Conservation (phyloP, 2,888 invertebrate genomes). For the Lasioglossum leucozonium region DNA sequence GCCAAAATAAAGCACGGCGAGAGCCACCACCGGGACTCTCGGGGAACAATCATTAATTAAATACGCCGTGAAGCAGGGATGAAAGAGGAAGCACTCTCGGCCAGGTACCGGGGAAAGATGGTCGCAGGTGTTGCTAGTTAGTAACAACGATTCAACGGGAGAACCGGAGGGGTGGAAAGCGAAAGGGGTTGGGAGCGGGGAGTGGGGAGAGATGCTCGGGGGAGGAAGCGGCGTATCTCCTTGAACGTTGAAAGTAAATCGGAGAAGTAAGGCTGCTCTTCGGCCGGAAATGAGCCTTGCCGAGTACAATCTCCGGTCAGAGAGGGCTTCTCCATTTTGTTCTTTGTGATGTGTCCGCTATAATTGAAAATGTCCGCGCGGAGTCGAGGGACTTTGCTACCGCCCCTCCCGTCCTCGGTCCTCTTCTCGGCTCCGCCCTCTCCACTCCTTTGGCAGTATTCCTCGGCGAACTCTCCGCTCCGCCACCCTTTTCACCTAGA, state of each 20-base stretch:
- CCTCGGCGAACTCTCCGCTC: constrained; percentile 3
- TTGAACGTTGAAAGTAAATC: constrained; percentile 57
- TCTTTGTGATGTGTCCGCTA: constrained; percentile 53
- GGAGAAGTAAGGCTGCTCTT: constrained; percentile 45
- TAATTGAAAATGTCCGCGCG: constrained; percentile 62
- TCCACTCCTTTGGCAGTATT: not conserved
- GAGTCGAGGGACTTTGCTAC: constrained; percentile 17
- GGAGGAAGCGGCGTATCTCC: constrained; percentile 30
- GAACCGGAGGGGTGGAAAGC: not conserved
- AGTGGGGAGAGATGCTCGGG: not conserved
- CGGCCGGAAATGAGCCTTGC: constrained; percentile 62
- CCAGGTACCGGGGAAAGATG: constrained; percentile 53
- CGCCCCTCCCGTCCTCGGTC: not conserved
- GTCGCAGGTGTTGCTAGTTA: constrained; percentile 63
- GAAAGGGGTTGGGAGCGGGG: not conserved
- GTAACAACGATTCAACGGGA: constrained; percentile 43
- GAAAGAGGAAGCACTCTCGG: constrained; percentile 39
- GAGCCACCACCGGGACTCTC: constrained; percentile 25
- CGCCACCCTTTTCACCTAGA: constrained; percentile 6
- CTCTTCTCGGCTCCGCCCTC: not conserved
- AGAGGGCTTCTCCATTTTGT: constrained; percentile 54
- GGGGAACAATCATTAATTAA: constrained; percentile 70
- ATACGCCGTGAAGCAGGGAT: constrained; percentile 49
- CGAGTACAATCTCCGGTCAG: constrained; percentile 65
- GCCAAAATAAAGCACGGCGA: constrained; percentile 50